Evolutionary conservation across 2,888 invertebrate species (phyloP), one percentile per base, ranked within the genome.

Genomic region (Junonia oenone): DNA sequence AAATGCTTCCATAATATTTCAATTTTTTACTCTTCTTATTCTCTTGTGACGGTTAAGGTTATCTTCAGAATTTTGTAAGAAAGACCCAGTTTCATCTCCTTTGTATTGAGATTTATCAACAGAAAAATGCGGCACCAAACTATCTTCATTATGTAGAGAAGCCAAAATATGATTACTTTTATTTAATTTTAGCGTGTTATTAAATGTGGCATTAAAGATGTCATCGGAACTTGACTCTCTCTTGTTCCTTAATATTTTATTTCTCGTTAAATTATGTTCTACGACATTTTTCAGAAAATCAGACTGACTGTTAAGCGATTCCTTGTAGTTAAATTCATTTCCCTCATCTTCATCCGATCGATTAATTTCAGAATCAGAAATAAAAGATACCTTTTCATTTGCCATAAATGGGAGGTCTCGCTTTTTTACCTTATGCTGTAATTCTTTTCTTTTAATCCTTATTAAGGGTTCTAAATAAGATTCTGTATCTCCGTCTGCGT

Each of bases 301-400:
- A 51, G 69, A 65, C 14, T 48, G 76, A 45, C 79, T 75, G 63
- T 78, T 80, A 6, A 83, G 76, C 40, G 78, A 75, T 5, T 85
- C 85, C 61, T 90, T 85, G 59, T 91, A 85, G 46, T 90, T 85
- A 64, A 89, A 90, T 68, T 91, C 91, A 64, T 81, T 87, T 6
- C 85, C 85, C 72, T 91, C 91, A 29, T 89, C 84, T 55, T 81
- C 87, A 47, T 86, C 88, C 60, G 83, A 87, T 33, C 89, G 86
- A 43, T 84, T 85, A 58, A 78, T 83, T 66, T 85, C 85, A 31
- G 80, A 73, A 63, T 71, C 76, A 49, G 86, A 83, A 50, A 80
- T 72, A 63, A 72, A 89, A 19, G 83, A 82, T 13, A 81, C 76
- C 66, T 84, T 87, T 6, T 74, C 66, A 55, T 87, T 82, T 3